Base-by-base conservation (phyloP, 1,140 invertebrate species). In the Drosophila tristis region DNA sequence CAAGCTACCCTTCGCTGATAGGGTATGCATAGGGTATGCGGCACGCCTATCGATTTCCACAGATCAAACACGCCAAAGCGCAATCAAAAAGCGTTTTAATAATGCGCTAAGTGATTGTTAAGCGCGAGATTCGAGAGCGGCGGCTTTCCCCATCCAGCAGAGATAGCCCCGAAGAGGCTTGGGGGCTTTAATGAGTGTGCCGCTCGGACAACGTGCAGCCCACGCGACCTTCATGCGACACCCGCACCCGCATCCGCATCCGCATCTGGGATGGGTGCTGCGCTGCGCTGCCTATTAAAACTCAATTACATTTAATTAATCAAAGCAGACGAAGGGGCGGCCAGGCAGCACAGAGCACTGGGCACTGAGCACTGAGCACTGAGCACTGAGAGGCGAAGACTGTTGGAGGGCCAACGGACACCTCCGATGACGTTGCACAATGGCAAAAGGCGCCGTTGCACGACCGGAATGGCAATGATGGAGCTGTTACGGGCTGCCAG, bases 41-140 rank as follows among this genome's bases (percentile, higher is more conserved):
- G 20, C 81, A 86, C n/a, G n/a, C n/a, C n/a, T n/a, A n/a, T 86
- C 70, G 53, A 81, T 87, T 87, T 71, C 81, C 71, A 68, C 71
- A 20, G 45, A 57, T 39, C 64, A 62, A 64, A 68, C 82, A 89
- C 79, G 75, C 78, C 71, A 89, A 89, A 82, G 78, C 75, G 84
- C 78, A 87, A 87, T 87, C 82, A 87, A 87, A 85, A 87, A 82
- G 78, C 84, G 84, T 89, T 87, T 87, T 82, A 87, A 87, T 89
- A 87, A 87, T 84, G 84, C 84, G 84, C 84, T 87, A 87, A 87
- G 84, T 87, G 84, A 87, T 87, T 87, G 84, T 87, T 87, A 82
- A 80, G 75, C 79, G 65, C 58, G 72, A 49, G 39, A 63, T 29
- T 47, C 8, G 43, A 51, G 31, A 26, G 29, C 65, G 26, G 2